Base-by-base conservation (phyloP, 2,113 vertebrate genomes). In the Tinamus guttatus region DNA sequence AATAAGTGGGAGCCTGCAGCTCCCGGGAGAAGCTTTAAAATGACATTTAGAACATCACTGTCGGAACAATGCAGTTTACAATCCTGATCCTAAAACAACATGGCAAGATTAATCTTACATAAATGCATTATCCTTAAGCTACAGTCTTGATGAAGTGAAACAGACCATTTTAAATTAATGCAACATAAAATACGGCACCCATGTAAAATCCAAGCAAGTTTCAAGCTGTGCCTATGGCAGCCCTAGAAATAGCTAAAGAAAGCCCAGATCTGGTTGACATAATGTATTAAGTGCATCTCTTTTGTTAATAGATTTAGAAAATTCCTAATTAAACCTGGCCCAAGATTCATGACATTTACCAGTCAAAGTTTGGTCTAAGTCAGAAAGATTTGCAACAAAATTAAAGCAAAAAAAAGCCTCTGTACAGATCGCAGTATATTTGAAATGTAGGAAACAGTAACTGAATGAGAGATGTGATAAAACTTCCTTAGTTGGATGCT, bases 61-160 rank as follows among this genome's bases (percentile, higher is more conserved):
- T 95, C 21, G 65, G 93, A 97, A 97, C 97, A 95, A 94, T 58
- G 87, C 75, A 52, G 82, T 85, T 96, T 84, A 87, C 67, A 68
- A 87, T 94, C 90, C 96, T 85, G 90, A 97, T 95, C 93, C 94
- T 93, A 95, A 96, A 96, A 96, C 83, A 94, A 93, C 92, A 92
- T 70, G 90, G 94, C 89, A 95, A 95, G 95, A 96, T 91, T 92
- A 95, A 97, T 95, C 93, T 97, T 92, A 96, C 94, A 96, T 94
- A 94, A 97, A 96, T 91, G 94, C 89, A 95, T 95, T 95, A 96
- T 97, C 97, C 97, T 96, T 97, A 97, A 89, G 95, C 96, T 96
- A 88, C 96, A 96, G 89, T 94, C 95, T 41, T 95, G 92, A 95
- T 54, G 86, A 96, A 96, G 92, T 91, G 90, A 96, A 97, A 93